Evolutionary conservation across 2,888 invertebrate species (phyloP).

Genomic region (Platerodrilus igneus): DNA sequence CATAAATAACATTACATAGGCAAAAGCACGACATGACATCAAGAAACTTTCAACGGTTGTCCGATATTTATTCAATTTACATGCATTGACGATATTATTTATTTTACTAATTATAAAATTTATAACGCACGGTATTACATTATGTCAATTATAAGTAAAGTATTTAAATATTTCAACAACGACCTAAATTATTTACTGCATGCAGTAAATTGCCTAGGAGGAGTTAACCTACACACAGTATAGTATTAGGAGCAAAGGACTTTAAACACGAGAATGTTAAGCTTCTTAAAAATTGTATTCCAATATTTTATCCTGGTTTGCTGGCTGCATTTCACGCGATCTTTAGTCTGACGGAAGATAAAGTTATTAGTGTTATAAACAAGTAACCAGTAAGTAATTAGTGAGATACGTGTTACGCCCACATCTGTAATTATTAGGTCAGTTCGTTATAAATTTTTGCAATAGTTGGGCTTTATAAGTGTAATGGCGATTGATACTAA

Average conservation of each 20-base stretch:
- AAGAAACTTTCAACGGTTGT: slow-evolving; percentile 17
- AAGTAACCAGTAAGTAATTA: slow-evolving; percentile 23
- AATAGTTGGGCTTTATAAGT: slow-evolving; percentile 4
- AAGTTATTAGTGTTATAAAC: slow-evolving; percentile 23
- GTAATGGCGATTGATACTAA: background rate
- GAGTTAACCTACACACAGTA: slow-evolving; percentile 19
- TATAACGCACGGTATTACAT: slow-evolving; percentile 10
- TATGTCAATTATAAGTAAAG: slow-evolving; percentile 15
- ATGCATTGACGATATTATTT: slow-evolving; percentile 19
- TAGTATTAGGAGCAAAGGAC: slow-evolving; percentile 5
- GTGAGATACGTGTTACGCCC: slow-evolving; percentile 22
- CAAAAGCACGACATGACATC: slow-evolving; percentile 12
- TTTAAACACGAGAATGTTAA: slow-evolving; percentile 17
- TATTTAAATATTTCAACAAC: slow-evolving; percentile 20
- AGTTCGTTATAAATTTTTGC: slow-evolving; percentile 13
- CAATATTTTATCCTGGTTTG: slow-evolving; percentile 11
- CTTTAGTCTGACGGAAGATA: slow-evolving; percentile 13
- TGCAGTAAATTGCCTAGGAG: slow-evolving; percentile 19
- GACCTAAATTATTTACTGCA: slow-evolving; percentile 7
- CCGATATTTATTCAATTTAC: slow-evolving; percentile 18
- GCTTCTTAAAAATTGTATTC: slow-evolving; percentile 12
- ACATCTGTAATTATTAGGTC: slow-evolving; percentile 24
- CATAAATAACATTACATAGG: slow-evolving; percentile 17
- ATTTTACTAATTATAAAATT: slow-evolving; percentile 18
- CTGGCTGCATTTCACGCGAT: slow-evolving; percentile 15